phyloP scores from a whole-genome alignment of 2,888 invertebrate species.

The Drosophila niveifrons region DNA sequence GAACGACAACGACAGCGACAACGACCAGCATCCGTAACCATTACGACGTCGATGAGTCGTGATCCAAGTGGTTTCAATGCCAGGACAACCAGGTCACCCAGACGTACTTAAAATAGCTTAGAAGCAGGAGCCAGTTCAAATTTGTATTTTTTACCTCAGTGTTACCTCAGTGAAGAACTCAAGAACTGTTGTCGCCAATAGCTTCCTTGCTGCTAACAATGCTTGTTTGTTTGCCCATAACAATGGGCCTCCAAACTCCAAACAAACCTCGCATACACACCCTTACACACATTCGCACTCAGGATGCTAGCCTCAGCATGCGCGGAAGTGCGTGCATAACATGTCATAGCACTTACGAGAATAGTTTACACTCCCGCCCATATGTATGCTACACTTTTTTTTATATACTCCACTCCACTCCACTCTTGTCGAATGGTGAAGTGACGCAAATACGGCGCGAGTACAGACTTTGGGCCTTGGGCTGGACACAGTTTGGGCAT shows the following conservation, averaged over 20 bases:
- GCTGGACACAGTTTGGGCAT: conserved; percentile 17
- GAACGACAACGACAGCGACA: neutral
- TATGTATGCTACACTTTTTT: conserved; percentile 35
- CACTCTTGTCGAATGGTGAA: neutral
- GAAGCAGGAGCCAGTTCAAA: conserved; percentile 44
- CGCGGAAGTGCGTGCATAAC: conserved; percentile 66
- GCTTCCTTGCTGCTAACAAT: conserved; percentile 68
- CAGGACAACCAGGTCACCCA: conserved; percentile 23
- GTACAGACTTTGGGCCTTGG: neutral
- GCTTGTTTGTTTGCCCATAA: conserved; percentile 66
- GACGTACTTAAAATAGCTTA: conserved; percentile 34
- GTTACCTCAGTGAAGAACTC: conserved; percentile 8
- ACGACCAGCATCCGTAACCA: conserved; percentile 19
- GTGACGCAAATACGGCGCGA: conserved; percentile 11
- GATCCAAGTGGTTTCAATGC: conserved; percentile 35
- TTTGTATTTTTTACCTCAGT: conserved; percentile 34
- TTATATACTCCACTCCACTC: conserved; percentile 11
- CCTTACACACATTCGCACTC: conserved; percentile 8
- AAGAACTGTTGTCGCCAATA: conserved; percentile 61
- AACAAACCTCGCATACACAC: conserved; percentile 3
- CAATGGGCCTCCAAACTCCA: conserved; percentile 36
- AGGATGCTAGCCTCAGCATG: conserved; percentile 14
- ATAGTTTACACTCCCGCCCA: conserved; percentile 40
- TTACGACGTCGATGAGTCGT: conserved; percentile 36
- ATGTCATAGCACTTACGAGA: conserved; percentile 64